These are phyloP conservation scores for Chironomus riparius DNA, from an alignment of 2,888 invertebrate species.

Conservation along the genomic window DNA sequence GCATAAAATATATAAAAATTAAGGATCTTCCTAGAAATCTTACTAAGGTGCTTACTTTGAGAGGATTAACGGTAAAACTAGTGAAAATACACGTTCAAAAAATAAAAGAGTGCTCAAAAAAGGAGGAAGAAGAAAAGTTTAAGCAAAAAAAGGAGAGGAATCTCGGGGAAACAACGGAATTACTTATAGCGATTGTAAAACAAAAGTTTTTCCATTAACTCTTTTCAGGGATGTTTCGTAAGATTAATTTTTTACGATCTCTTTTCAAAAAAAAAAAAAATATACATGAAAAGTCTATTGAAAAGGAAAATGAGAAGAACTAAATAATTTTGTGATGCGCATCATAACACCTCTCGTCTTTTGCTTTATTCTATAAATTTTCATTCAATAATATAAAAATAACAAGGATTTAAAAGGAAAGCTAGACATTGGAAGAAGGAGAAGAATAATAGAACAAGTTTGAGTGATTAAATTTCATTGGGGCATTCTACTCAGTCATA, in stretches of 20 bases:
- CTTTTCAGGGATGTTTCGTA: slow-evolving; percentile 8
- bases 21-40: too few species aligned
- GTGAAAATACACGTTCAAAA: neutral
- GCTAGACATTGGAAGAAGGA: neutral
- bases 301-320: neutral
- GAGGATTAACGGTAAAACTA: neutral
- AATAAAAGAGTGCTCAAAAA: neutral
- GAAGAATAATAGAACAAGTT: neutral
- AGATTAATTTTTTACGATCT: slow-evolving; percentile 14
- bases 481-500: too few species aligned
- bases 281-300: neutral
- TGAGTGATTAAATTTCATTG: neutral
- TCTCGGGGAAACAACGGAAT: too few species aligned
- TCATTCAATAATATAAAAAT: neutral
- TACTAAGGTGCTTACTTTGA: too few species aligned
- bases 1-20: too few species aligned
- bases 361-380: neutral
- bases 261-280: neutral
- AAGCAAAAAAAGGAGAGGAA: neutral
- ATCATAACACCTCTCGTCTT: neutral
- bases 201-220: slow-evolving; percentile 27
- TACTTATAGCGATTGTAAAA: slow-evolving; percentile 3
- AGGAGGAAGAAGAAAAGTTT: neutral
- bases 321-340: neutral
- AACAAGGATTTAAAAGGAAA: neutral